phyloP scores from a whole-genome alignment of 2,797 vertebrate species.

The Carapus acus region DNA sequence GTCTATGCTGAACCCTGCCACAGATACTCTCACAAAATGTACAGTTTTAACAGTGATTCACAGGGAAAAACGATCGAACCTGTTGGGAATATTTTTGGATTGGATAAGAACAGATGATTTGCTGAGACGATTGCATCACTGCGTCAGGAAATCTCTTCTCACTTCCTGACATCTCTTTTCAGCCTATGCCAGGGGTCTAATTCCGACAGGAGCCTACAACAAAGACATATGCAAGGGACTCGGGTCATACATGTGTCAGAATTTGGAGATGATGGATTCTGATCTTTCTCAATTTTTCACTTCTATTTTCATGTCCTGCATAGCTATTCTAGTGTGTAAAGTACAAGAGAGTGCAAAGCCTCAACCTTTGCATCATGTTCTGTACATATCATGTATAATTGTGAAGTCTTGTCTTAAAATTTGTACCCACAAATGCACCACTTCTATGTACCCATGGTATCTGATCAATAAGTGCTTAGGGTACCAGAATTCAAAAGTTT shows the following conservation, averaged over 20 bases:
- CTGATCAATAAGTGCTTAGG: no score
- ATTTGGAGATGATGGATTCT: no score
- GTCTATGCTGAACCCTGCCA: slow-evolving; percentile 7
- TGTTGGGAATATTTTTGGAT: slow-evolving; percentile 5
- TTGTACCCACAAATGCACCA: no score
- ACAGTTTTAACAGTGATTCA: slow-evolving; percentile 33
- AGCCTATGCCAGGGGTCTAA: slow-evolving; percentile 33
- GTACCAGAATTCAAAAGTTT: no score
- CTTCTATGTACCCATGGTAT: no score
- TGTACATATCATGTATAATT: no score
- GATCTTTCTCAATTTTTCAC: neutral
- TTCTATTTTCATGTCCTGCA: no score
- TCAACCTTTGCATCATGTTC: no score
- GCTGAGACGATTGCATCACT: slow-evolving; percentile 13
- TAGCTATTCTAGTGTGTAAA: no score
- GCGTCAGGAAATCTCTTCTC: slow-evolving; percentile 1
- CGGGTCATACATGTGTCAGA: no score
- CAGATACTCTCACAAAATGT: slow-evolving; percentile 27
- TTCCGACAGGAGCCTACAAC: slow-evolving; percentile 73
- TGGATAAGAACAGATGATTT: slow-evolving; percentile 13
- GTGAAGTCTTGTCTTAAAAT: no score
- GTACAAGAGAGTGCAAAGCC: no score
- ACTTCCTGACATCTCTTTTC: neutral
- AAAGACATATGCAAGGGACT: slow-evolving; percentile 8
- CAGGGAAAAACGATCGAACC: slow-evolving; percentile 20